Evolutionary conservation across 2,888 invertebrate species (phyloP).

Genomic region (Pantelozetes paolii): DNA sequence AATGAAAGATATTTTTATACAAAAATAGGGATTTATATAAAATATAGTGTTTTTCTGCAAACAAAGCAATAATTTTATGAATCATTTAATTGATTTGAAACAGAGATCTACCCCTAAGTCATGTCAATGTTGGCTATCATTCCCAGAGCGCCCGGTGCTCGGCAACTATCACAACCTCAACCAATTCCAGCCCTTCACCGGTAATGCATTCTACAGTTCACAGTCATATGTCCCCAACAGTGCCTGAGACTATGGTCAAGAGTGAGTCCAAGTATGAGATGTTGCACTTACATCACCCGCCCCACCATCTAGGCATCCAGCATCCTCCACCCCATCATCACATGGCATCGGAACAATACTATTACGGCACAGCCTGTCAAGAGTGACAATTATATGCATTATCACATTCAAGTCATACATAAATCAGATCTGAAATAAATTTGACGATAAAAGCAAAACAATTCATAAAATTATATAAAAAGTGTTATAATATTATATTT

Average conservation of each 20-base stretch:
- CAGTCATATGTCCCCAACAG: background rate
- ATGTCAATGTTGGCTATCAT: constrained; percentile 1
- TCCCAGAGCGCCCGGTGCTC: constrained; percentile 1
- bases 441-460: background rate
- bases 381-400: background rate
- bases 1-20: too few species aligned
- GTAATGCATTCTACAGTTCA: background rate
- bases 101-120: background rate
- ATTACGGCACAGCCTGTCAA: background rate
- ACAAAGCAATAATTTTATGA: too few species aligned
- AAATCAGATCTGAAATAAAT: background rate
- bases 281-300: too few species aligned
- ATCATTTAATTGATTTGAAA: background rate
- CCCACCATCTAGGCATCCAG: background rate
- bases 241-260: constrained; percentile 27
- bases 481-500: too few species aligned
- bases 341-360: constrained; percentile 4
- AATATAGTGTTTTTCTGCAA: too few species aligned
- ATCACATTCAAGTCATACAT: background rate
- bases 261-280: background rate
- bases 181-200: constrained; percentile 16
- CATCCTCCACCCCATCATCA: background rate
- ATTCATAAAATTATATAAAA: too few species aligned
- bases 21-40: too few species aligned
- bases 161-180: background rate